Percentiles rank a stretch among this genome's conserved stretches.
Evolutionary conservation across 1,140 invertebrate genomes (phyloP).

Genomic region (Drosophila quadrilineata): DNA sequence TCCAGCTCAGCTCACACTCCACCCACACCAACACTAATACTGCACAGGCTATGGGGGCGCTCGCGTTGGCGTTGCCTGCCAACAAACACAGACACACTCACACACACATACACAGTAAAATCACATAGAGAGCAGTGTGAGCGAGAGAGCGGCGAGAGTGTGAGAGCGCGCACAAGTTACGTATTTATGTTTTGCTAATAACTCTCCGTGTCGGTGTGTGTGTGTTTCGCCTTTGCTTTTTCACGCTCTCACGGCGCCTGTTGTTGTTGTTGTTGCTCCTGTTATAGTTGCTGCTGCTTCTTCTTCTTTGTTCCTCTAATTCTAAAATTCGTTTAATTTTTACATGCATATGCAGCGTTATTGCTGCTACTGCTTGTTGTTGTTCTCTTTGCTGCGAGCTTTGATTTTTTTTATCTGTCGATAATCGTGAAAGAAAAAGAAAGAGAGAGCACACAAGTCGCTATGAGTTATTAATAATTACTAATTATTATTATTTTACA

Average conservation of each 20-base stretch:
- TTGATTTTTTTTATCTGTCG: slow-evolving; percentile 31
- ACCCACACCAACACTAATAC: slow-evolving; percentile 16
- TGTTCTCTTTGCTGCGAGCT: slow-evolving; percentile 21
- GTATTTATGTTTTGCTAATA: slow-evolving; percentile 78
- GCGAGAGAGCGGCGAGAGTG: background rate
- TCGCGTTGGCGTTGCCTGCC: slow-evolving; percentile 34
- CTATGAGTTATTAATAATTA: background rate
- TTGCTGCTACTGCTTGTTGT: slow-evolving; percentile 19
- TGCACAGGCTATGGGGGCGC: slow-evolving; percentile 10
- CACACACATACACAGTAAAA: too few species aligned
- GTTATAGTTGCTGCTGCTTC: slow-evolving; percentile 37
- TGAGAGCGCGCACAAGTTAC: slow-evolving; percentile 51
- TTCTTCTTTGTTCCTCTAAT: slow-evolving; percentile 11
- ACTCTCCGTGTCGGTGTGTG: slow-evolving; percentile 70
- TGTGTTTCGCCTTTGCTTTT: slow-evolving; percentile 45
- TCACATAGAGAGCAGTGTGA: slow-evolving; percentile 3
- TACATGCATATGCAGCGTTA: slow-evolving; percentile 35
- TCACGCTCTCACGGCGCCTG: too few species aligned
- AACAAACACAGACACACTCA: slow-evolving; percentile 5
- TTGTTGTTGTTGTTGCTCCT: slow-evolving; percentile 25
- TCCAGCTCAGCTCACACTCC: slow-evolving; percentile 28
- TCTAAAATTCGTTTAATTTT: slow-evolving; percentile 30
- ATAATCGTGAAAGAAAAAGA: slow-evolving; percentile 2
- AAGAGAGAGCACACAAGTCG: slow-evolving; percentile 8
- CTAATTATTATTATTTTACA: slow-evolving; percentile 1